A percentile compares a stretch with the other conserved stretches of the same genome.
Evolutionary conservation across 2,888 invertebrate species (phyloP).

Genomic region (Aspidapion aeneum): DNA sequence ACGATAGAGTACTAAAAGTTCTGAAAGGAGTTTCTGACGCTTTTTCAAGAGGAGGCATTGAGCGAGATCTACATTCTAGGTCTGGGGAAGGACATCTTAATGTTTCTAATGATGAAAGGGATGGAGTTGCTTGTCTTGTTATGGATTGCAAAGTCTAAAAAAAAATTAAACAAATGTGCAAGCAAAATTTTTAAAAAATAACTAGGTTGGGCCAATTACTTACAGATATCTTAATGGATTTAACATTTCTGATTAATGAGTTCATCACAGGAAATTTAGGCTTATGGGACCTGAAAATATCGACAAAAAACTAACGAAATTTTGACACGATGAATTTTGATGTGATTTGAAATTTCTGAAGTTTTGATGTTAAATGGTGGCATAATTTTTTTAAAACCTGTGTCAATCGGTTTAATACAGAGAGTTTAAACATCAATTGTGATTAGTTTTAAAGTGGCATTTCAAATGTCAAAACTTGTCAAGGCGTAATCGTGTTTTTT

Average conservation of each 20-base stretch:
- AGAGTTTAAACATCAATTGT: too few species aligned
- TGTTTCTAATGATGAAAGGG: conserved; percentile 18
- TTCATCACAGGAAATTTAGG: conserved; percentile 34
- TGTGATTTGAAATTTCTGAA: too few species aligned
- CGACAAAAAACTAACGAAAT: conserved; percentile 27
- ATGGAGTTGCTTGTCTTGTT: conserved; percentile 21
- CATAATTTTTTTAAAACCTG: too few species aligned
- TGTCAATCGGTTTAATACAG: too few species aligned
- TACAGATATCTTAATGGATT: conserved; percentile 29
- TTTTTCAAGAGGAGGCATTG: not conserved
- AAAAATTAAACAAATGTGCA: not conserved
- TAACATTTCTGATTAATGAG: conserved; percentile 32
- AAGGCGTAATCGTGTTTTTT: not conserved
- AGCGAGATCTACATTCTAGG: not conserved
- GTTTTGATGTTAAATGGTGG: too few species aligned
- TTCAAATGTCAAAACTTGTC: not conserved
- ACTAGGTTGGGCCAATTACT: conserved; percentile 20
- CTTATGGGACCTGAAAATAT: conserved; percentile 23
- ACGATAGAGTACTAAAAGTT: not conserved
- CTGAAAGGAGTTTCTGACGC: conserved; percentile 6
- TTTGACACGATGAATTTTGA: conserved; percentile 30
- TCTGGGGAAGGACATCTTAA: not conserved
- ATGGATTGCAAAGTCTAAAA: conserved; percentile 17
- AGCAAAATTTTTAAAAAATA: too few species aligned
- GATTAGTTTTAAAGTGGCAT: conserved; percentile 11